Conservation (phyloP, 2,113 vertebrate species). For the Ardeotis arabs region DNA sequence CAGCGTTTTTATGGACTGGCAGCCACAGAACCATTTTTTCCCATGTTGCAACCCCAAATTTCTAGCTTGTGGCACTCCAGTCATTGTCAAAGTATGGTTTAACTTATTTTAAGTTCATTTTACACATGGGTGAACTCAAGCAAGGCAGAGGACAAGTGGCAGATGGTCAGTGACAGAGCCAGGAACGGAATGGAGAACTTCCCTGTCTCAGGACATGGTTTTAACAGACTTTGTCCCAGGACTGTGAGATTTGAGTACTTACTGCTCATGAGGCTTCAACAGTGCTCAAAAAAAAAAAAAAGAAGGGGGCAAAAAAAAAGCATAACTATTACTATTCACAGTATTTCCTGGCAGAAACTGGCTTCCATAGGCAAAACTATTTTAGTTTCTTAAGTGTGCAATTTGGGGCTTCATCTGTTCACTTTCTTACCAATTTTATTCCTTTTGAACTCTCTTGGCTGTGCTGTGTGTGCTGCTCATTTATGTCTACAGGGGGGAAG, state of each 20-base stretch:
- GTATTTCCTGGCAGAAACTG: not conserved
- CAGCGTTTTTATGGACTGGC: not conserved
- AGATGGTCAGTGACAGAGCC: conserved; percentile 44
- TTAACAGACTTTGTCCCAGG: not conserved
- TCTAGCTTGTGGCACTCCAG: conserved; percentile 25
- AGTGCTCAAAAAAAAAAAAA: not conserved
- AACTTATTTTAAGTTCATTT: conserved; percentile 44
- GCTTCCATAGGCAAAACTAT: not conserved
- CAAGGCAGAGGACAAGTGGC: conserved; percentile 31
- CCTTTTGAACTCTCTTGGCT: not conserved
- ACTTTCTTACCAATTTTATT: not conserved
- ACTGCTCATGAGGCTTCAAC: not conserved
- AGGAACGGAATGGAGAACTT: conserved; percentile 1
- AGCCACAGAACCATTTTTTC: not conserved
- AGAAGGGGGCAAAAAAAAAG: too few relatives aligned
- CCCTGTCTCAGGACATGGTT: not conserved
- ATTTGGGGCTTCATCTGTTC: not conserved
- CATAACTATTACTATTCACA: not conserved
- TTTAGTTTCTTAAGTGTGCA: not conserved
- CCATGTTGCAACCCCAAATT: conserved; percentile 9
- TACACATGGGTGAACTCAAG: conserved; percentile 4
- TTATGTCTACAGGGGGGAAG: not conserved
- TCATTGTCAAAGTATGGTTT: conserved; percentile 8
- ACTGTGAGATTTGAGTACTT: not conserved
- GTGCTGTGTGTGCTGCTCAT: not conserved